Percentiles rank a stretch among this genome's conserved stretches.
These are phyloP conservation scores for Muscicapa comitata DNA, from an alignment of 2,797 vertebrate species.

Conservation along the genomic window DNA sequence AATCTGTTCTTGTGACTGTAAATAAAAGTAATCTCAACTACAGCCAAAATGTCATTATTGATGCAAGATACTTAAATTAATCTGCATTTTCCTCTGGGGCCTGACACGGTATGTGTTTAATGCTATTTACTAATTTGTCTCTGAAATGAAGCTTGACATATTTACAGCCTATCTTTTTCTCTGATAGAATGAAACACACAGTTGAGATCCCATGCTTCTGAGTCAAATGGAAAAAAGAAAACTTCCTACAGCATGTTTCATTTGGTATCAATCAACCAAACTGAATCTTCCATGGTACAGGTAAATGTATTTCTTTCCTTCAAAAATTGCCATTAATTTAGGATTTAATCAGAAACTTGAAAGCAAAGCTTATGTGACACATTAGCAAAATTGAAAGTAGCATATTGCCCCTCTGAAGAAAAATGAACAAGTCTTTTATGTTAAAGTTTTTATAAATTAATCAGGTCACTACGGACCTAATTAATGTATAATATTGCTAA, in stretches of 20 bases:
- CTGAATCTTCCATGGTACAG: neutral
- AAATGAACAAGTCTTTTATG: neutral
- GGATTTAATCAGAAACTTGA: neutral
- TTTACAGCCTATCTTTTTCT: neutral
- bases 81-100: neutral
- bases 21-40: conserved; percentile 53
- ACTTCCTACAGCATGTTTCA: neutral
- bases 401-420: neutral
- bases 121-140: neutral
- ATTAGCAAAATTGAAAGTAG: neutral
- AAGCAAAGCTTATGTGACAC: neutral
- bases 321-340: neutral
- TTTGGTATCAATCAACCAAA: neutral
- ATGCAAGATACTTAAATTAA: neutral
- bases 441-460: neutral
- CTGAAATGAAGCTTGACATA: neutral
- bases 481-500: neutral
- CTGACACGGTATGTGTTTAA: neutral
- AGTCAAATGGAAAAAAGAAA: neutral
- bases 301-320: neutral
- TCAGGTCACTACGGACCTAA: neutral
- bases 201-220: neutral
- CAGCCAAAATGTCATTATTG: conserved; percentile 24
- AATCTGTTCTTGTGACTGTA: conserved; percentile 61
- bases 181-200: neutral